Percentiles rank a stretch among this genome's conserved stretches.
Conservation (phyloP, 1,140 invertebrate genomes). For the Pseudomyrmex pallidus region DNA sequence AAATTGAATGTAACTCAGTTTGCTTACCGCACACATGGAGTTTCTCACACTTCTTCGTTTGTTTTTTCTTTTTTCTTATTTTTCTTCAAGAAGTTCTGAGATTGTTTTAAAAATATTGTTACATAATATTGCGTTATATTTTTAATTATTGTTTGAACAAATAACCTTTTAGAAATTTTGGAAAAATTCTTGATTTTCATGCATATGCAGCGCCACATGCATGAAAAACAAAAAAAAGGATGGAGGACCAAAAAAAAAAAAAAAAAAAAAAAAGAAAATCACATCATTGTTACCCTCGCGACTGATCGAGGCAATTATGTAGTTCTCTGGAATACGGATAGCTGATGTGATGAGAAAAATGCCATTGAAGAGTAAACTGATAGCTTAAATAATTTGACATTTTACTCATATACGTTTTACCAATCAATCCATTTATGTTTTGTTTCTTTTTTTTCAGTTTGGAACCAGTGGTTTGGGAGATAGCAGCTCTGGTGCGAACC, state of each 20-base stretch:
- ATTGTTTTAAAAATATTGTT: neutral
- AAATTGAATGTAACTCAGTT: constrained; percentile 20
- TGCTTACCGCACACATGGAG: neutral
- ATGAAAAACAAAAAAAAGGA: neutral
- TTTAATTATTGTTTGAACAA: neutral
- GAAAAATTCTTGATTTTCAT: neutral
- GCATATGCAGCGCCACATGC: neutral
- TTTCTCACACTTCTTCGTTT: neutral
- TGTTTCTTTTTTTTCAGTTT: constrained; percentile 79
- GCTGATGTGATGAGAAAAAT: too few species aligned
- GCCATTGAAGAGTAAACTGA: neutral
- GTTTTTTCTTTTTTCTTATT: neutral
- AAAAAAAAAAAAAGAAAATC: too few species aligned
- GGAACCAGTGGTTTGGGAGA: constrained; percentile 84
- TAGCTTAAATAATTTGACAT: constrained; percentile 24
- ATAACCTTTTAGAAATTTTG: constrained; percentile 1
- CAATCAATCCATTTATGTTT: constrained; percentile 49
- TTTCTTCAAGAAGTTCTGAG: neutral
- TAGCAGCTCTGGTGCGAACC: constrained; percentile 86
- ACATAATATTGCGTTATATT: neutral
- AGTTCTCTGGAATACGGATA: too few species aligned
- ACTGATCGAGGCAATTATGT: too few species aligned
- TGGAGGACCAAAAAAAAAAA: too few species aligned
- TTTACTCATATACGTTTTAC: constrained; percentile 1
- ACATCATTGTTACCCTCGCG: too few species aligned